phyloP scores from a whole-genome alignment of 2,797 vertebrate genomes.

The Myiotriccus ornatus region DNA sequence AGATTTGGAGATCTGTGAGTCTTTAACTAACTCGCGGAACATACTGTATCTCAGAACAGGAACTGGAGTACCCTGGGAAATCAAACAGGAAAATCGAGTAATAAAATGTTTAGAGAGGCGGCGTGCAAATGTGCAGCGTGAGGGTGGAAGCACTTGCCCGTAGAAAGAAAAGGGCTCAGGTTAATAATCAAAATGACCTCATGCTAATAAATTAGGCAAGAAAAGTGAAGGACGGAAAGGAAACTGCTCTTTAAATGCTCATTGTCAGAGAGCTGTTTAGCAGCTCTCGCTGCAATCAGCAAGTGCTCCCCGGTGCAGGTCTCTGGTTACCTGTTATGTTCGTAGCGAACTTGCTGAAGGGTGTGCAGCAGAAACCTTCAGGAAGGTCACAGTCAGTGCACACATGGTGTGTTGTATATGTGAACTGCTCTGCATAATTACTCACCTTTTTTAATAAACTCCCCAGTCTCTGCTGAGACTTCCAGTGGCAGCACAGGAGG shows the following conservation, averaged over 20 bases:
- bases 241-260: slow-evolving; percentile 19
- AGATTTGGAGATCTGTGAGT: not conserved
- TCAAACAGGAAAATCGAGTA: slow-evolving; percentile 46
- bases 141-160: slow-evolving; percentile 21
- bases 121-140: not conserved
- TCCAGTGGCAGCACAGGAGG: not conserved
- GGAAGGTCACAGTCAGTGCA: slow-evolving; percentile 12
- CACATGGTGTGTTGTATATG: not conserved
- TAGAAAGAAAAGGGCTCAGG: slow-evolving; percentile 18
- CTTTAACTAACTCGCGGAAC: slow-evolving; percentile 32
- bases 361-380: slow-evolving; percentile 16
- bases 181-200: slow-evolving; percentile 55
- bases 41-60: not conserved
- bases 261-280: slow-evolving; percentile 35
- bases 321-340: slow-evolving; percentile 10
- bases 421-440: slow-evolving; percentile 43
- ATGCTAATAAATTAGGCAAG: slow-evolving; percentile 37
- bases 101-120: slow-evolving; percentile 12
- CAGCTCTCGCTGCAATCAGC: not conserved
- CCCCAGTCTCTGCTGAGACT: not conserved
- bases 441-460: slow-evolving; percentile 61
- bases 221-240: not conserved
- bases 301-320: not conserved
- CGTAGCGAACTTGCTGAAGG: not conserved
- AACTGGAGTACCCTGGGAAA: slow-evolving; percentile 69